Evolutionary conservation across 2,888 invertebrate species (phyloP), one percentile per base, ranked within the genome.

Genomic region (Leuctra nigra): DNA sequence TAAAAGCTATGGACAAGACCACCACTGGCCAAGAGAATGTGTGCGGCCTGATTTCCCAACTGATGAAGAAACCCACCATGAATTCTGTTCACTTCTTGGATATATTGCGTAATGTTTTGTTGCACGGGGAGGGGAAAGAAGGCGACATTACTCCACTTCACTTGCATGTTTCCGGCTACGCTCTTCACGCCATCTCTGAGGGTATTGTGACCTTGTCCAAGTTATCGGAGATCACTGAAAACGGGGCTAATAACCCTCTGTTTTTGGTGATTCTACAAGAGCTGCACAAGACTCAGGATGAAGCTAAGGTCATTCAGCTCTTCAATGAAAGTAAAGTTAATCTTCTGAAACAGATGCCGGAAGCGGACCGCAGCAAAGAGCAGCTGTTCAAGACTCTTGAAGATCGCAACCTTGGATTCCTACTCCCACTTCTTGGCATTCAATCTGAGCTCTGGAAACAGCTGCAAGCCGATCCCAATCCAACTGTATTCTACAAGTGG

Each of bases 401-500:
- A 72, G 91, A 88, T 71, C 79, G 88, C 53, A 86, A 87, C 68
- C 80, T 96, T 64, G 88, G 87, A 61, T 93, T 92, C 79, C 77
- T 92, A 57, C 88, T 87, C 75, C 95, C 95, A 56, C 77, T 94
- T 70, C 77, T 95, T 62, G 86, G 90, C 66, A 87, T 95, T 64
- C 92, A 92, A 74, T 86, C 91, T 18, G 92, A 91, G 72, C 82
- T 96, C 72, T 83, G 87, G 75, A 85, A 87, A 66, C 86, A 87
- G 73, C 77, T 91, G 60, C 82, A 85, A 67, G 77, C 80, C 57
- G 95, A 95, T 75, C 86, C 93, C 6, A 87, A 87, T 73, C 92
- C 95, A 56, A 81, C 82, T 62, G 82, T 83, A 65, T 87, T 96
- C 67, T 94, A 89, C 75, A 90, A 91, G 73, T 96, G 96, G 94